Conservation (phyloP, 2,888 invertebrate species). For the Carpatolechia fugitivella region DNA sequence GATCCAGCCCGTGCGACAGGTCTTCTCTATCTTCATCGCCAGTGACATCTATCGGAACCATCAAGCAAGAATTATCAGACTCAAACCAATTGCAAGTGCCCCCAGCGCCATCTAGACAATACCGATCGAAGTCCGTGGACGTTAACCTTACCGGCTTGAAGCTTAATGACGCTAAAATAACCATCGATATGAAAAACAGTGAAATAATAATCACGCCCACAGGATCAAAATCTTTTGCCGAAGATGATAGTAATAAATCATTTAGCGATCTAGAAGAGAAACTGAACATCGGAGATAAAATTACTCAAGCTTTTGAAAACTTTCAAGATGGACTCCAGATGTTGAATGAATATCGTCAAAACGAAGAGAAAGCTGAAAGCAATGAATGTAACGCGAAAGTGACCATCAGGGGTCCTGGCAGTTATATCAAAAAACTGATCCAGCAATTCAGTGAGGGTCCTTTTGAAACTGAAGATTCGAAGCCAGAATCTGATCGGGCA, state of each 20-base stretch:
- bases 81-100: slow-evolving; percentile 62
- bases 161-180: slow-evolving; percentile 64
- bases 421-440: slow-evolving; percentile 70
- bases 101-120: slow-evolving; percentile 59
- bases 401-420: slow-evolving; percentile 67
- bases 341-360: slow-evolving; percentile 45
- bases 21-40: slow-evolving; percentile 67
- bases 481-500: slow-evolving; percentile 59
- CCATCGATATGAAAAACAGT: slow-evolving; percentile 62
- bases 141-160: slow-evolving; percentile 61
- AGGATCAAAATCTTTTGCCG: slow-evolving; percentile 45
- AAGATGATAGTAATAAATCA: slow-evolving; percentile 33
- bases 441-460: slow-evolving; percentile 74
- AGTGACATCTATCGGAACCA: slow-evolving; percentile 50
- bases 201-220: slow-evolving; percentile 70
- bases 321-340: slow-evolving; percentile 65
- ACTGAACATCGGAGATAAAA: slow-evolving; percentile 58
- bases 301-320: slow-evolving; percentile 56
- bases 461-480: slow-evolving; percentile 60
- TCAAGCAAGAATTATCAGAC: slow-evolving; percentile 54
- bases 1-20: slow-evolving; percentile 68
- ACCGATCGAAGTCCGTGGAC: slow-evolving; percentile 79
- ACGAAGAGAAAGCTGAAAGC: slow-evolving; percentile 26
- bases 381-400: slow-evolving; percentile 48
- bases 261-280: slow-evolving; percentile 58